Percentiles rank a stretch among this genome's conserved stretches.
These are phyloP conservation scores for Antigone vipio DNA, from an alignment of 2,113 vertebrate genomes.

Conservation along the genomic window DNA sequence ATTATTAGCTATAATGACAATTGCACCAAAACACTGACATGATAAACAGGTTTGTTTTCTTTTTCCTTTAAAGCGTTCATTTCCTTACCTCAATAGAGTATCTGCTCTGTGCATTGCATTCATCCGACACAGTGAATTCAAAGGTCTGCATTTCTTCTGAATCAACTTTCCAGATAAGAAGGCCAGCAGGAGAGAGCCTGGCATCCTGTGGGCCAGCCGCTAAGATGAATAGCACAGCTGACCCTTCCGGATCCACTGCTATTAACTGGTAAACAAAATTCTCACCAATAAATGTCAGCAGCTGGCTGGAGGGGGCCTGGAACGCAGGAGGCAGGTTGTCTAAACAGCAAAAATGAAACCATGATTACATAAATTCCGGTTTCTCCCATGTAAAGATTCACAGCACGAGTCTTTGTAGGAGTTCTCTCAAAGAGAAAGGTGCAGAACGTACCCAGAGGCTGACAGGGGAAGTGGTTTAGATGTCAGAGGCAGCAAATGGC, in stretches of 20 bases:
- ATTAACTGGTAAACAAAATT: slow-evolving; percentile 84
- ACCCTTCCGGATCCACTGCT: slow-evolving; percentile 80
- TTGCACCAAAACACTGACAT: background rate
- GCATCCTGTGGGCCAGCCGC: slow-evolving; percentile 74
- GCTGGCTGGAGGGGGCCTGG: slow-evolving; percentile 65
- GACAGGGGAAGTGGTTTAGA: background rate
- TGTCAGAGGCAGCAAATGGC: background rate
- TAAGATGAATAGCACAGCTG: slow-evolving; percentile 78
- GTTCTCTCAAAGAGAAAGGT: background rate
- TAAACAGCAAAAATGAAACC: slow-evolving; percentile 48
- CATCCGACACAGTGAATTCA: slow-evolving; percentile 73
- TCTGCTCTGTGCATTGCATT: slow-evolving; percentile 79
- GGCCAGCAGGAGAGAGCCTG: slow-evolving; percentile 75
- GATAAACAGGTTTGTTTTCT: slow-evolving; percentile 34
- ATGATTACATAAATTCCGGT: slow-evolving; percentile 3
- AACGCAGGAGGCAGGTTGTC: slow-evolving; percentile 79
- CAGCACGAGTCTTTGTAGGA: background rate
- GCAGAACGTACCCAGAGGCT: background rate
- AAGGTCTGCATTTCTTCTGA: slow-evolving; percentile 50
- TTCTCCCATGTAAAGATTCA: background rate
- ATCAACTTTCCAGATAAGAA: slow-evolving; percentile 81
- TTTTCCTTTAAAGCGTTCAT: background rate
- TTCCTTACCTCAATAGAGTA: slow-evolving; percentile 74
- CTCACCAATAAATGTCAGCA: slow-evolving; percentile 79
- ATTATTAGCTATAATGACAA: slow-evolving; percentile 55